These are phyloP conservation scores for Scomber japonicus DNA, from an alignment of 2,113 vertebrate species.

Conservation along the genomic window DNA sequence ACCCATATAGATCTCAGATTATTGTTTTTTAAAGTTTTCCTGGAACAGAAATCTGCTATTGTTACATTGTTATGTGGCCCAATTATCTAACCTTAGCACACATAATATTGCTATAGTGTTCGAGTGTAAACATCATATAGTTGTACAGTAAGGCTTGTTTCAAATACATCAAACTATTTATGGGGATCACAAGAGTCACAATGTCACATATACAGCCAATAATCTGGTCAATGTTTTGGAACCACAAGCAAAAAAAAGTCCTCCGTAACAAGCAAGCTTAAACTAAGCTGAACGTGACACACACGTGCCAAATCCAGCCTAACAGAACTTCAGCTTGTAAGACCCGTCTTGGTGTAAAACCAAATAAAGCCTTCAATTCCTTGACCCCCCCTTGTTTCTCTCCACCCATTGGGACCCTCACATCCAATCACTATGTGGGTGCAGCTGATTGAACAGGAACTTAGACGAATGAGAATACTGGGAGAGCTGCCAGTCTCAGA, in stretches of 20 bases:
- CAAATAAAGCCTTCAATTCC: constrained; percentile 45
- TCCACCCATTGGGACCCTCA: constrained; percentile 12
- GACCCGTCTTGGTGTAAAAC: constrained; percentile 43
- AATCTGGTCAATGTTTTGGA: constrained; percentile 43
- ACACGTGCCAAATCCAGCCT: constrained; percentile 60
- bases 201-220: constrained; percentile 2
- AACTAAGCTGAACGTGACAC: constrained; percentile 53
- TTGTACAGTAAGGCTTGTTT: not conserved
- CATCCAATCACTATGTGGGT: constrained; percentile 13
- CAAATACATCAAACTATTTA: constrained; percentile 19
- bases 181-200: not conserved
- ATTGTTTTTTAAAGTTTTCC: too few relatives aligned
- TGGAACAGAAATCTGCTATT: too few relatives aligned
- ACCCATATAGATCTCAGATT: too few relatives aligned
- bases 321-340: not conserved
- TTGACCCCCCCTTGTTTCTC: constrained; percentile 29
- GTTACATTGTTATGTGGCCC: not conserved
- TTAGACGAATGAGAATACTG: constrained; percentile 11
- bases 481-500: constrained; percentile 37
- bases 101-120: too few relatives aligned
- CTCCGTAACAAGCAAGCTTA: constrained; percentile 36
- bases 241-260: constrained; percentile 22
- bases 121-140: not conserved
- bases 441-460: not conserved
- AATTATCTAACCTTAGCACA: not conserved